Evolutionary conservation across 2,888 invertebrate species (phyloP), one percentile per base, ranked within the genome.

Genomic region (Leucania comma): DNA sequence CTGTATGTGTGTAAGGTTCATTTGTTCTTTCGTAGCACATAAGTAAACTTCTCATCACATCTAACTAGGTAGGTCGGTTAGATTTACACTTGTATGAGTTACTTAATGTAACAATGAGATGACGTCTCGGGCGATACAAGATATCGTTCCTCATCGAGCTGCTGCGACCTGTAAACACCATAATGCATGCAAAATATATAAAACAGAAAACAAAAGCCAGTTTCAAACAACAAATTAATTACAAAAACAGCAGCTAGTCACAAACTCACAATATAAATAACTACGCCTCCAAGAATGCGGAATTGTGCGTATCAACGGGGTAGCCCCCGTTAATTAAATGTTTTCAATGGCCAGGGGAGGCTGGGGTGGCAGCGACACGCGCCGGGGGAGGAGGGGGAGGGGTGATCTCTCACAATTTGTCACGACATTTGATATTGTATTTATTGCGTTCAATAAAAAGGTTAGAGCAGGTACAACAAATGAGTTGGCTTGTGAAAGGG

Each of bases 341-440:
- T 82, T 81, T 85, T 80, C 80, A 80, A 85, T 80, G 67, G 78
- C 66, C 48, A 32, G 54, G 66, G 72, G 78, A 26, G 59, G 56
- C 8, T 2, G 20, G 35, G 24, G 53, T 17, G 51, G n/a, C 3
- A n/a, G 58, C 32, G 54, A 12, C 58, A 29, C 42, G 29, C 17
- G 26, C 9, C 26, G 1, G 2, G 32, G 22, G 38, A 5, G 17
- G 42, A 42, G 6, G 42, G 42, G 53, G 42, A 20, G 68, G 58
- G 62, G 53, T 78, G 80, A 79, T 75, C 80, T 73, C 73, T 79
- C 73, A 73, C 77, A 70, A 83, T 84, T 85, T 77, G 83, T 84
- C 81, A 81, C 75, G 83, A 82, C 76, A 80, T 84, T 81, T 80
- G 76, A 85, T 83, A 84, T 68, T 77, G 75, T 84, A 83, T 81